phyloP scores from a whole-genome alignment of 1,140 invertebrate genomes.

The Musca vetustissima region DNA sequence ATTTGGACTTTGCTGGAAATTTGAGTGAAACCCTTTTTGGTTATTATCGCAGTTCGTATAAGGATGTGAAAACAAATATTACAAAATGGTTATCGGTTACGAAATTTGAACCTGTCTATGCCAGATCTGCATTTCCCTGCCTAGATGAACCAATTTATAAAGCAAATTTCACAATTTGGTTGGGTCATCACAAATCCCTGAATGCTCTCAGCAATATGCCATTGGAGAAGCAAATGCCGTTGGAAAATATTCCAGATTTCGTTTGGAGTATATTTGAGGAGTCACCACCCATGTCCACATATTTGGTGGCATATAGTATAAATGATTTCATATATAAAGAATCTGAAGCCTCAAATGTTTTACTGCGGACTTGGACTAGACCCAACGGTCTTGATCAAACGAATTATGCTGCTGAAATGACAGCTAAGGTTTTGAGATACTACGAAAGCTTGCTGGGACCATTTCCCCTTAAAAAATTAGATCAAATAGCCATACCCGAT shows the following conservation, averaged over 20 bases:
- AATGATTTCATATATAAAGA: slow-evolving; percentile 70
- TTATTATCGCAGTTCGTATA: slow-evolving; percentile 78
- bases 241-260: slow-evolving; percentile 57
- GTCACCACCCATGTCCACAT: slow-evolving; percentile 80
- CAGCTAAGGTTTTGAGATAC: slow-evolving; percentile 59
- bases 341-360: slow-evolving; percentile 60
- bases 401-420: slow-evolving; percentile 61
- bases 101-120: slow-evolving; percentile 86
- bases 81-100: slow-evolving; percentile 65
- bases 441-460: slow-evolving; percentile 73
- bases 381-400: slow-evolving; percentile 66
- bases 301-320: slow-evolving; percentile 75
- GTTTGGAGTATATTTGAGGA: slow-evolving; percentile 67
- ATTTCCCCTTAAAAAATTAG: slow-evolving; percentile 68
- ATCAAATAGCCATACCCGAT: slow-evolving; percentile 77
- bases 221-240: slow-evolving; percentile 46
- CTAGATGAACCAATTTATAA: slow-evolving; percentile 94
- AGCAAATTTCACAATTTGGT: slow-evolving; percentile 75
- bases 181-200: slow-evolving; percentile 68
- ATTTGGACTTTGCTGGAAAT: slow-evolving; percentile 67
- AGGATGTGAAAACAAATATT: slow-evolving; percentile 61
- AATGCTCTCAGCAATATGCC: slow-evolving; percentile 85
- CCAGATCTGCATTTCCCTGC: slow-evolving; percentile 88
- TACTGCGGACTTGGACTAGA: slow-evolving; percentile 60
- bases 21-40: slow-evolving; percentile 70